A percentile compares a stretch with the other conserved stretches of the same genome.
phyloP scores from a whole-genome alignment of 2,113 vertebrate genomes.

The Castor canadensis region DNA sequence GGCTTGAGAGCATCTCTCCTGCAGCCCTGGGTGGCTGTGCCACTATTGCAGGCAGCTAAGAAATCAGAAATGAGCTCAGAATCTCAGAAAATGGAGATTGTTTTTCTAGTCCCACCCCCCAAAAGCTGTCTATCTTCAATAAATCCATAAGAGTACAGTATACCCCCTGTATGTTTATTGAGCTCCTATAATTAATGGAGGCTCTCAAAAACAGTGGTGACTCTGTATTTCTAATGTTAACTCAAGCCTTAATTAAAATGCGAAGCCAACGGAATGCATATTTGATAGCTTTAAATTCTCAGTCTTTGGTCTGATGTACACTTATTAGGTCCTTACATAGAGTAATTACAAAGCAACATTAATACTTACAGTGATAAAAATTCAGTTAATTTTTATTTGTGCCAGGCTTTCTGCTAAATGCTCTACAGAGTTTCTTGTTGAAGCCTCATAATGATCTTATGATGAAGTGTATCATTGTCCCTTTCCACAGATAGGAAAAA shows the following conservation, averaged over 20 bases:
- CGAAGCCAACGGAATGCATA: constrained; percentile 51
- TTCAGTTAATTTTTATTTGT: background rate
- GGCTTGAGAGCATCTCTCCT: background rate
- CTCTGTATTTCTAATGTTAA: constrained; percentile 47
- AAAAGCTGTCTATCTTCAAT: constrained; percentile 8
- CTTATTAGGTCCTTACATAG: background rate
- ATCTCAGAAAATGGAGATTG: background rate
- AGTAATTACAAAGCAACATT: background rate
- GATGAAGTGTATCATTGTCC: background rate
- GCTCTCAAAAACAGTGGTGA: constrained; percentile 49
- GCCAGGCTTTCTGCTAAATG: background rate
- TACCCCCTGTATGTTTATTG: background rate
- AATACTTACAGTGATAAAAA: background rate
- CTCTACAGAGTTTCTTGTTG: background rate
- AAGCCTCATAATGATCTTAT: background rate
- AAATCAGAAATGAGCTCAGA: background rate
- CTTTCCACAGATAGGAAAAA: background rate
- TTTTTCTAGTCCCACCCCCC: background rate
- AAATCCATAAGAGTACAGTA: constrained; percentile 47
- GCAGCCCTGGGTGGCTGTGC: background rate
- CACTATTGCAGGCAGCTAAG: background rate
- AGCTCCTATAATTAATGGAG: constrained; percentile 42
- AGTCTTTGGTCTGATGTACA: constrained; percentile 30
- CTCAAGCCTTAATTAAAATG: constrained; percentile 63
- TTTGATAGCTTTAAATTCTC: constrained; percentile 51